Evolutionary conservation across 2,113 vertebrate species (phyloP).

Genomic region (Potamarius usumacintae): DNA sequence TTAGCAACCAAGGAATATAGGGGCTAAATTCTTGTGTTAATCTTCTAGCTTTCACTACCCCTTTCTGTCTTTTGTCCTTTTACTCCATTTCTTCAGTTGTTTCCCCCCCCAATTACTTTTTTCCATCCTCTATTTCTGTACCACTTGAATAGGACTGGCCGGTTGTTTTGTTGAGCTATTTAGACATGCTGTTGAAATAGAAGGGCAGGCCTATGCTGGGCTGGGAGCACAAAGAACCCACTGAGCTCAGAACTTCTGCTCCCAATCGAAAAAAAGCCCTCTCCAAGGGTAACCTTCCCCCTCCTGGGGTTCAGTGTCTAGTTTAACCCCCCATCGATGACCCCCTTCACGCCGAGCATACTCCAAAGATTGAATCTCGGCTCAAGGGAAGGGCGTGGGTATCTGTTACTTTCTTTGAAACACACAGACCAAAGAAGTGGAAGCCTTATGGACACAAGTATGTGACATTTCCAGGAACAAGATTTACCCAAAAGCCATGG

Average conservation of each 20-base stretch:
- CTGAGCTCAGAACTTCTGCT: slow-evolving; percentile 68
- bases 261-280: slow-evolving; percentile 59
- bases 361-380: slow-evolving; percentile 25
- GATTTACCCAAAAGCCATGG: slow-evolving; percentile 57
- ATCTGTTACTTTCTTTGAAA: slow-evolving; percentile 32
- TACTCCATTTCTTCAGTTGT: background rate
- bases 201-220: slow-evolving; percentile 49
- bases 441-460: slow-evolving; percentile 64
- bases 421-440: slow-evolving; percentile 41
- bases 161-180: slow-evolving; percentile 64
- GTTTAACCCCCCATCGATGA: slow-evolving; percentile 44
- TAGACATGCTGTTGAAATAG: slow-evolving; percentile 60
- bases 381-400: background rate
- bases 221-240: slow-evolving; percentile 55
- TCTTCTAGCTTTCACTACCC: slow-evolving; percentile 50
- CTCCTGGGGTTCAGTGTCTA: slow-evolving; percentile 46
- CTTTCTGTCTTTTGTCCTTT: slow-evolving; percentile 8
- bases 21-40: slow-evolving; percentile 67
- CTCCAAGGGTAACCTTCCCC: slow-evolving; percentile 46
- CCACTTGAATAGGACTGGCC: slow-evolving; percentile 64
- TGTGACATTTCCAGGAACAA: slow-evolving; percentile 70
- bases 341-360: slow-evolving; percentile 12
- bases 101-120: background rate
- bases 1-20: slow-evolving; percentile 60
- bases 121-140: background rate